Percentiles rank a stretch among this genome's conserved stretches.
These are phyloP conservation scores for Meloidogyne exigua DNA, from an alignment of 1,140 invertebrate genomes.

Conservation along the genomic window DNA sequence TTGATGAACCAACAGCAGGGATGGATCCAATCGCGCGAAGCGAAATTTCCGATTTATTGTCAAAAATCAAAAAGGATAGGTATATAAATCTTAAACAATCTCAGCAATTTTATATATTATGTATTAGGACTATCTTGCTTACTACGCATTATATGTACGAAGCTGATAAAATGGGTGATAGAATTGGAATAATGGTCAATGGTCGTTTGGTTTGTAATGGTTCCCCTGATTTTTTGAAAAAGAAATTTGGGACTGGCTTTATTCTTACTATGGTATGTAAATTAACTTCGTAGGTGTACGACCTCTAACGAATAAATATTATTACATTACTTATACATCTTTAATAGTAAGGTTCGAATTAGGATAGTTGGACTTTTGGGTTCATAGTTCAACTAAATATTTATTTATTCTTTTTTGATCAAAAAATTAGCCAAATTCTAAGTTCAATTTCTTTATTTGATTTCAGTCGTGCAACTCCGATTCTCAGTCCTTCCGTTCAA, in stretches of 20 bases:
- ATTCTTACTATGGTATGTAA: conserved; percentile 39
- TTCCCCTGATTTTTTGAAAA: conserved; percentile 72
- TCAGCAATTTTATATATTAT: conserved; percentile 12
- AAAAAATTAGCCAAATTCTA: background rate
- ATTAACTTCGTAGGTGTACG: background rate
- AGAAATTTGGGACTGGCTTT: conserved; percentile 52
- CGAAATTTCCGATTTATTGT: conserved; percentile 68
- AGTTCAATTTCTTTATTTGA: background rate
- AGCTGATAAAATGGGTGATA: conserved; percentile 81
- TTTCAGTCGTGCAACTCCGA: background rate
- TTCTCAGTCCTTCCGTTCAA: background rate
- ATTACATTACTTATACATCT: too few relatives aligned
- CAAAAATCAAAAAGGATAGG: conserved; percentile 62
- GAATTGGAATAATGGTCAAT: conserved; percentile 69
- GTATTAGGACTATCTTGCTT: conserved; percentile 69
- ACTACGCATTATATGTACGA: conserved; percentile 98
- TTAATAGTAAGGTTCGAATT: too few relatives aligned
- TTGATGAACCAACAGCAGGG: conserved; percentile 70
- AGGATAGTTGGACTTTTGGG: too few relatives aligned
- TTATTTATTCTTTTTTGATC: too few relatives aligned
- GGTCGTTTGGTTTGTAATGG: conserved; percentile 72
- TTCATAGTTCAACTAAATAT: too few relatives aligned
- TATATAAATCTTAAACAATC: background rate
- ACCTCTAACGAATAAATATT: too few relatives aligned
- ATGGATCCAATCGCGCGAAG: conserved; percentile 68